These are phyloP conservation scores for Cremastobaeus sp. DNA, from an alignment of 2,888 invertebrate species.

Conservation along the genomic window DNA sequence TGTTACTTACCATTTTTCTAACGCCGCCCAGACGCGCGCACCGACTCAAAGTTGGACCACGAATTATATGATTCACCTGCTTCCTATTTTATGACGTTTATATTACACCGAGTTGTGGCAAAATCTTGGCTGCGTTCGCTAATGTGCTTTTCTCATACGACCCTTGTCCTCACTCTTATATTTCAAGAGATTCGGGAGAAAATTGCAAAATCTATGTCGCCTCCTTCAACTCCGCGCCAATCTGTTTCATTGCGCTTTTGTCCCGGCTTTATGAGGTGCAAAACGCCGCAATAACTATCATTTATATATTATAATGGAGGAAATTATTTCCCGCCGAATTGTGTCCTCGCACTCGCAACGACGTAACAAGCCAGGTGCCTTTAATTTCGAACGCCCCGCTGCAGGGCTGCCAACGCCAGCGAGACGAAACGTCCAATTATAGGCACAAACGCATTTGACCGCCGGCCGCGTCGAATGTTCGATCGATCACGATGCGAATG, in stretches of 20 bases:
- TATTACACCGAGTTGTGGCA: slow-evolving; percentile 73
- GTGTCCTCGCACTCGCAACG: not conserved
- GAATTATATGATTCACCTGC: slow-evolving; percentile 78
- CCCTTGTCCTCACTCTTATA: slow-evolving; percentile 52
- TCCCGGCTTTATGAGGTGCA: slow-evolving; percentile 38
- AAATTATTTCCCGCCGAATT: slow-evolving; percentile 9
- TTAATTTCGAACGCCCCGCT: too few relatives aligned
- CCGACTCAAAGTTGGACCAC: slow-evolving; percentile 71
- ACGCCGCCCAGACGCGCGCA: slow-evolving; percentile 64
- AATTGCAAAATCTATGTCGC: slow-evolving; percentile 54
- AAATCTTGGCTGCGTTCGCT: slow-evolving; percentile 69
- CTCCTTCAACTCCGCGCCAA: slow-evolving; percentile 24
- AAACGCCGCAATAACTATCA: slow-evolving; percentile 34
- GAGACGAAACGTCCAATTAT: too few relatives aligned
- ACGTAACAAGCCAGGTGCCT: too few relatives aligned
- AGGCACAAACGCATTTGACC: too few relatives aligned
- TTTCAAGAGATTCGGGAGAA: slow-evolving; percentile 42
- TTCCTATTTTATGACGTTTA: slow-evolving; percentile 78
- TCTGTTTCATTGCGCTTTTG: slow-evolving; percentile 34
- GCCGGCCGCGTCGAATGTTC: slow-evolving; percentile 2
- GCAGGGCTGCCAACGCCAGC: too few relatives aligned
- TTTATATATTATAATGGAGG: slow-evolving; percentile 23
- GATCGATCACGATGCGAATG: slow-evolving; percentile 35
- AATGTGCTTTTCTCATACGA: slow-evolving; percentile 55
- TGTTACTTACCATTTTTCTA: slow-evolving; percentile 64